phyloP scores from a whole-genome alignment of 2,797 vertebrate genomes.

The Pantherophis vulpinus region DNA sequence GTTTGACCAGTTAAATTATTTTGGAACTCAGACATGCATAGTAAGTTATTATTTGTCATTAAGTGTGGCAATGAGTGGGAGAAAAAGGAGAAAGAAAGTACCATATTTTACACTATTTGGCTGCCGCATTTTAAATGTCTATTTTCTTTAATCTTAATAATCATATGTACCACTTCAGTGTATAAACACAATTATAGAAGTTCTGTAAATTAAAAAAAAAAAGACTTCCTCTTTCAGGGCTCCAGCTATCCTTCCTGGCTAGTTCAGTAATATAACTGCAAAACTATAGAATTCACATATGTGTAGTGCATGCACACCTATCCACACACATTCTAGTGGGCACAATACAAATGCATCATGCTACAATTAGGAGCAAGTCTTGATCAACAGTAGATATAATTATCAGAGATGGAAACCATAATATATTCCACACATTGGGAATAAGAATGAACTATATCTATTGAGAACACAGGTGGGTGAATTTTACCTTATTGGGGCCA shows the following conservation, averaged over 20 bases:
- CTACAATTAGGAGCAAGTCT: not conserved
- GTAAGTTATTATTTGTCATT: not conserved
- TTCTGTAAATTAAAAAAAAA: not conserved
- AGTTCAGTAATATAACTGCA: not conserved
- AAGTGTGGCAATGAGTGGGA: not conserved
- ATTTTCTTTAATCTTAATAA: not conserved
- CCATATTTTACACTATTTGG: not conserved
- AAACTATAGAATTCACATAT: not conserved
- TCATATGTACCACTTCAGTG: not conserved
- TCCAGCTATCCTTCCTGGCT: not conserved
- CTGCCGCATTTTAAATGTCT: not conserved
- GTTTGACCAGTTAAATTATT: not conserved
- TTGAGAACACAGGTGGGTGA: not conserved
- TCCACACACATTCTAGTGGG: not conserved
- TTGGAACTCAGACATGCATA: not conserved
- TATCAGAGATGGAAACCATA: not conserved
- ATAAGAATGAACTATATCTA: not conserved
- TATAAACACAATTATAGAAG: not conserved
- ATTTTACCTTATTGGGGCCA: not conserved
- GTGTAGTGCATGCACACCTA: too few relatives aligned
- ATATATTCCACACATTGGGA: not conserved
- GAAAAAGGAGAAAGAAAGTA: not conserved
- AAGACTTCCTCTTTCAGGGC: not conserved
- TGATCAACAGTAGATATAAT: not conserved
- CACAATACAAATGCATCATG: not conserved